phyloP scores from a whole-genome alignment of 2,113 vertebrate genomes.

The Oryzias javanicus region DNA sequence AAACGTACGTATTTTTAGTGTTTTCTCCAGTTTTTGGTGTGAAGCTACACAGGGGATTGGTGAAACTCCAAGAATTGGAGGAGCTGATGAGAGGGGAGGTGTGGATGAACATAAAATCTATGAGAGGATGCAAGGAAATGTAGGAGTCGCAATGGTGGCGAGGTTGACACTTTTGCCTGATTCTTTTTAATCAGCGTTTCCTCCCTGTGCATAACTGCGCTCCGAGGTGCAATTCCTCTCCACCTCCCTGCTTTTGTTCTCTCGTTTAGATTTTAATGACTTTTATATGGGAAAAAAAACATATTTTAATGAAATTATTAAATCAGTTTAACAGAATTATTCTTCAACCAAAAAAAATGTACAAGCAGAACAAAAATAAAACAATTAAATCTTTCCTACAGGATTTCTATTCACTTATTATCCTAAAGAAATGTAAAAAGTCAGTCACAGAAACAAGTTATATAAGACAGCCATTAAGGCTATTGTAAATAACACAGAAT shows the following conservation, averaged over 20 bases:
- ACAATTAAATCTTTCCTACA: no score
- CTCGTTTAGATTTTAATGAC: slow-evolving; percentile 18
- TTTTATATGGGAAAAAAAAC: no score
- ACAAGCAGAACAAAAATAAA: no score
- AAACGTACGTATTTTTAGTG: slow-evolving; percentile 81
- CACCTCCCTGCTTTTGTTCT: slow-evolving; percentile 10
- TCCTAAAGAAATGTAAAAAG: no score
- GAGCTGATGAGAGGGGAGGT: slow-evolving; percentile 16
- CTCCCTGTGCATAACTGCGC: slow-evolving; percentile 5
- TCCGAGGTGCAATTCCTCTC: slow-evolving; percentile 7
- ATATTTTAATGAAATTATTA: no score
- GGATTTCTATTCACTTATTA: no score
- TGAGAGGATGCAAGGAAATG: slow-evolving; percentile 22
- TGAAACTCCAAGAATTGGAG: slow-evolving; percentile 58
- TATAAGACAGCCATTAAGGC: no score
- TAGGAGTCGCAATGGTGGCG: slow-evolving; percentile 26
- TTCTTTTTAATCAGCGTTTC: slow-evolving; percentile 22
- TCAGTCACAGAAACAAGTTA: no score
- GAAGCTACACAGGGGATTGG: slow-evolving; percentile 70
- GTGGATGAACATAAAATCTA: slow-evolving; percentile 44
- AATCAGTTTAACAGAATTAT: no score
- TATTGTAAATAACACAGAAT: no score
- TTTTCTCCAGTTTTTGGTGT: slow-evolving; percentile 68
- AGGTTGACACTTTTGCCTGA: slow-evolving; percentile 30
- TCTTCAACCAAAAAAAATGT: no score